Conservation (phyloP, 2,113 vertebrate genomes). For the Illadopsis cleaveri region DNA sequence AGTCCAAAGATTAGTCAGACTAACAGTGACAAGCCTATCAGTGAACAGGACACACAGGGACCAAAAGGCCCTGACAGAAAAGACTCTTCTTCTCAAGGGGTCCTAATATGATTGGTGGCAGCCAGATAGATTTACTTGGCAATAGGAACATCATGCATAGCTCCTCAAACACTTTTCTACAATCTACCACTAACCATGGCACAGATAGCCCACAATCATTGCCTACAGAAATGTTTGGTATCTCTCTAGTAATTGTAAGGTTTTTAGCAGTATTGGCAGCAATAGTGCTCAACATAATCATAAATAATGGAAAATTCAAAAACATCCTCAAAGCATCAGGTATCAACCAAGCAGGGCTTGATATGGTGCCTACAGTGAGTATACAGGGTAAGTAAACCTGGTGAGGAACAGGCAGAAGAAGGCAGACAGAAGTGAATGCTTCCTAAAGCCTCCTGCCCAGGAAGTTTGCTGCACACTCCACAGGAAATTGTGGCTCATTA, state of each 20-base stretch:
- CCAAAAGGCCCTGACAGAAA: neutral
- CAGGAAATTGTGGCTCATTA: neutral
- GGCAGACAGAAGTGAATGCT: neutral
- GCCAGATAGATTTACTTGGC: neutral
- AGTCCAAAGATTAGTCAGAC: neutral
- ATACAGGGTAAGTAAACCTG: neutral
- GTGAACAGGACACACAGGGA: neutral
- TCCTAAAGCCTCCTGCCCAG: neutral
- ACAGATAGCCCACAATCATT: rapidly evolving
- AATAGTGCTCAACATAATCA: rapidly evolving
- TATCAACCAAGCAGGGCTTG: neutral
- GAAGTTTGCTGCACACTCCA: neutral
- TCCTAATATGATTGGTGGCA: neutral
- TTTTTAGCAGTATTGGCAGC: neutral
- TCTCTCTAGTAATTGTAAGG: neutral
- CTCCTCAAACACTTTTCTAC: neutral
- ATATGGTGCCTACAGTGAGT: neutral
- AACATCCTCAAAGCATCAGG: neutral
- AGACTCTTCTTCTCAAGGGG: neutral
- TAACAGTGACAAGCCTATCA: rapidly evolving
- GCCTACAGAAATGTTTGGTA: too few relatives aligned
- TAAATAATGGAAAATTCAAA: neutral
- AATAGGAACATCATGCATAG: rapidly evolving
- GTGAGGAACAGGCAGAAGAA: too few relatives aligned
- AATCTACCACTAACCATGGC: neutral